Percentiles rank a stretch among this genome's conserved stretches.
These are phyloP conservation scores for Drosophila pullipes DNA, from an alignment of 2,888 invertebrate genomes.

Conservation along the genomic window DNA sequence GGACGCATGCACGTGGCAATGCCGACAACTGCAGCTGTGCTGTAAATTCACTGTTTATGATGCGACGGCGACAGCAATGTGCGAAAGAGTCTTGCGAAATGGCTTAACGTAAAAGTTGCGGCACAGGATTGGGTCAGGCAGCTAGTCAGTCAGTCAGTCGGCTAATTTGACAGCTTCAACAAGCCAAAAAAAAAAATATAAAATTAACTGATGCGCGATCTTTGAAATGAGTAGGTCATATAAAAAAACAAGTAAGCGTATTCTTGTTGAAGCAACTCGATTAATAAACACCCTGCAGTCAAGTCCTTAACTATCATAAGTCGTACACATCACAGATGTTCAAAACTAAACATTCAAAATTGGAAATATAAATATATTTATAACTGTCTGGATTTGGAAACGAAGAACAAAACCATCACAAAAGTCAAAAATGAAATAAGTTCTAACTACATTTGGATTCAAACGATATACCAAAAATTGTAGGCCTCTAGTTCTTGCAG, in stretches of 20 bases:
- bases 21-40: constrained; percentile 75
- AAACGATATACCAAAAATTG: not conserved
- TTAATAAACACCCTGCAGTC: not conserved
- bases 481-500: not conserved
- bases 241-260: not conserved
- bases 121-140: constrained; percentile 67
- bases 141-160: constrained; percentile 42
- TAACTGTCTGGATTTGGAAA: too few species aligned
- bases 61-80: constrained; percentile 56
- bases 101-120: constrained; percentile 25
- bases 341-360: too few species aligned
- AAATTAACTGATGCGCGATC: constrained; percentile 27
- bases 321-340: not conserved
- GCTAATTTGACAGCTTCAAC: constrained; percentile 67
- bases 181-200: constrained; percentile 20
- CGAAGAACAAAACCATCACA: not conserved
- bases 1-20: constrained; percentile 78
- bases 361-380: too few species aligned
- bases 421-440: not conserved
- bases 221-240: constrained; percentile 12
- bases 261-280: not conserved
- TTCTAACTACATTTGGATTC: not conserved
- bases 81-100: constrained; percentile 63
- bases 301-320: not conserved
- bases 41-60: constrained; percentile 74